phyloP scores from a whole-genome alignment of 2,113 vertebrate genomes.

The Hemicordylus capensis region DNA sequence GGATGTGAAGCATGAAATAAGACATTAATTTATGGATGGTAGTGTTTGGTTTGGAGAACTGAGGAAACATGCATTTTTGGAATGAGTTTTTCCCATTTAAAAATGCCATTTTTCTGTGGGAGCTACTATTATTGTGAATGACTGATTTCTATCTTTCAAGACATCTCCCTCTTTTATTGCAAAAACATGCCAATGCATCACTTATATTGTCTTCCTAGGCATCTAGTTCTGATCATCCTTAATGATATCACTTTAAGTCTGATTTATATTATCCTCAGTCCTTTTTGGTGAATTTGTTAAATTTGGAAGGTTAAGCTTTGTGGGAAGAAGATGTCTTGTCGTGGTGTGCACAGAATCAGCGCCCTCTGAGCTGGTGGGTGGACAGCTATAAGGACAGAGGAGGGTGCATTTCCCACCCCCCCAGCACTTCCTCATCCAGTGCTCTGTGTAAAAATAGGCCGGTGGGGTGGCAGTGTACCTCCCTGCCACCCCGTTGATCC shows the following conservation, averaged over 20 bases:
- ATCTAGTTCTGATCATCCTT: not conserved
- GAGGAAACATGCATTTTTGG: not conserved
- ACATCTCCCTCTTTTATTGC: not conserved
- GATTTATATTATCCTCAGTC: not conserved
- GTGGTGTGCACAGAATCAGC: no score
- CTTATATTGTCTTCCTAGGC: not conserved
- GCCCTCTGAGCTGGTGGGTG: no score
- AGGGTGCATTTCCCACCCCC: no score
- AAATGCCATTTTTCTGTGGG: not conserved
- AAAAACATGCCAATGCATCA: not conserved
- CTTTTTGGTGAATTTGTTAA: not conserved
- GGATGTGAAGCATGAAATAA: not conserved
- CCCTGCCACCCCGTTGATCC: no score
- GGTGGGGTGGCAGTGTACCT: no score
- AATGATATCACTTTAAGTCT: not conserved
- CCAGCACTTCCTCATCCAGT: no score
- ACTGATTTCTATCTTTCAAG: not conserved
- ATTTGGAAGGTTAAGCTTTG: not conserved
- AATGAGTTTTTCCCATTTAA: not conserved
- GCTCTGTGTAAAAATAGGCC: no score
- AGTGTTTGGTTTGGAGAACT: not conserved
- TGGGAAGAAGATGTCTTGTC: not conserved
- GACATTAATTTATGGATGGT: not conserved
- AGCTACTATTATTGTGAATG: not conserved
- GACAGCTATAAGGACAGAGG: no score